A percentile compares a stretch with the other conserved stretches of the same genome.
phyloP scores from a whole-genome alignment of 2,113 vertebrate species.

The Engystomops pustulosus region DNA sequence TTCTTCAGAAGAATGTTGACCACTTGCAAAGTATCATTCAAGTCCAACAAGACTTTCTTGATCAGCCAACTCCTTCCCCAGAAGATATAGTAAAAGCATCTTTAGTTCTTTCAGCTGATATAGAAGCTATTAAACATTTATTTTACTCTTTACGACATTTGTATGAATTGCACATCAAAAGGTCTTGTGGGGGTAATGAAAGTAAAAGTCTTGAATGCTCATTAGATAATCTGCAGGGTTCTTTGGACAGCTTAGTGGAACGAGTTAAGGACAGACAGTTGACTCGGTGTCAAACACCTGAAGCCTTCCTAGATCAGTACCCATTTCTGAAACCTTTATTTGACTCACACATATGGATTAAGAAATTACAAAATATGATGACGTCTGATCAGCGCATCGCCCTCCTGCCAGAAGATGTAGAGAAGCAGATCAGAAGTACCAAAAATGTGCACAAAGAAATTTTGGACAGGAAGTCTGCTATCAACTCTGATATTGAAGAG shows the following conservation, averaged over 20 bases:
- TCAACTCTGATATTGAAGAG: slow-evolving; percentile 75
- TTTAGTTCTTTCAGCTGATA: slow-evolving; percentile 72
- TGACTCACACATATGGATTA: slow-evolving; percentile 81
- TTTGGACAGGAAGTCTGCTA: slow-evolving; percentile 72
- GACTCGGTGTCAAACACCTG: slow-evolving; percentile 59
- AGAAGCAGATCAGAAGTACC: slow-evolving; percentile 79
- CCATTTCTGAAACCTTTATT: slow-evolving; percentile 75
- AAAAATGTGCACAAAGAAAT: slow-evolving; percentile 77
- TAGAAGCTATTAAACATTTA: slow-evolving; percentile 73
- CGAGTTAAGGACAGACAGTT: slow-evolving; percentile 60
- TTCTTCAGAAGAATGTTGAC: slow-evolving; percentile 69
- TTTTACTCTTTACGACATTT: slow-evolving; percentile 73
- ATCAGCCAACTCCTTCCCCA: slow-evolving; percentile 54
- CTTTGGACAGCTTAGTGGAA: slow-evolving; percentile 70
- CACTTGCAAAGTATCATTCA: slow-evolving; percentile 74
- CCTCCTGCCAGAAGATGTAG: slow-evolving; percentile 82
- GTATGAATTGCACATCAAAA: slow-evolving; percentile 74
- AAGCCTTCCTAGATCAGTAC: slow-evolving; percentile 69
- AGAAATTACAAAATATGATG: slow-evolving; percentile 71
- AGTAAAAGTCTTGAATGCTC: slow-evolving; percentile 71
- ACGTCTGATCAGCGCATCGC: slow-evolving; percentile 71
- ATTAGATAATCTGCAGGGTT: slow-evolving; percentile 73
- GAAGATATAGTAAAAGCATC: slow-evolving; percentile 65
- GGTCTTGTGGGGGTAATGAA: slow-evolving; percentile 77
- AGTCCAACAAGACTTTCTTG: slow-evolving; percentile 65